A percentile compares a stretch with the other conserved stretches of the same genome.
Conservation (phyloP, 2,113 vertebrate genomes). For the Toxostoma redivivum region DNA sequence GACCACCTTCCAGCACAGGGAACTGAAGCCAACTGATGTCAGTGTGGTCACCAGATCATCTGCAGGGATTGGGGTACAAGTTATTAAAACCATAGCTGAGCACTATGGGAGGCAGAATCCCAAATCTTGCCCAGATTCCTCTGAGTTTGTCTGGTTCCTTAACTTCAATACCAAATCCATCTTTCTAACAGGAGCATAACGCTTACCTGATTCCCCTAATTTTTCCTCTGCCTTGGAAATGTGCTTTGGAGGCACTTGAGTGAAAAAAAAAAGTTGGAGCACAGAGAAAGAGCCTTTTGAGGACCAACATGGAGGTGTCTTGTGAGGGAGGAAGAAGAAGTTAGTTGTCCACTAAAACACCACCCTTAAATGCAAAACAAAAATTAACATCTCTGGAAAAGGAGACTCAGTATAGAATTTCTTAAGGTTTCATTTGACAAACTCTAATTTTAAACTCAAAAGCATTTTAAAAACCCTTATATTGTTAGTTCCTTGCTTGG, state of each 20-base stretch:
- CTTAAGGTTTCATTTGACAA: background rate
- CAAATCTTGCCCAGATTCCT: accelerated
- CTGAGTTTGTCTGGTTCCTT: background rate
- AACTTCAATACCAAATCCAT: background rate
- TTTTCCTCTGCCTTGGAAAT: background rate
- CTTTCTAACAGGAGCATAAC: background rate
- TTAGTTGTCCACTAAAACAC: background rate
- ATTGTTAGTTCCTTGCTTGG: background rate
- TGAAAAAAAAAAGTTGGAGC: background rate
- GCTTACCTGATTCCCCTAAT: background rate
- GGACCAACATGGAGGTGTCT: background rate
- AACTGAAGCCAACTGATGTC: background rate
- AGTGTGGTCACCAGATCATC: background rate
- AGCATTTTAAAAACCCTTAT: background rate
- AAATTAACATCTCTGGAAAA: background rate
- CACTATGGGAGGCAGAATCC: background rate
- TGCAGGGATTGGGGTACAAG: background rate
- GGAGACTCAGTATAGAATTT: background rate
- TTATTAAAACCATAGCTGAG: background rate
- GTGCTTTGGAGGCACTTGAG: background rate
- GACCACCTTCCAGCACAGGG: background rate
- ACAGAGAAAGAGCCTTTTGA: background rate
- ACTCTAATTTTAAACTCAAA: background rate
- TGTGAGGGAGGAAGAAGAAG: background rate
- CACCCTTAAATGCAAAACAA: background rate